These are phyloP conservation scores for Felis chaus DNA, from an alignment of 2,113 vertebrate species.

Conservation along the genomic window DNA sequence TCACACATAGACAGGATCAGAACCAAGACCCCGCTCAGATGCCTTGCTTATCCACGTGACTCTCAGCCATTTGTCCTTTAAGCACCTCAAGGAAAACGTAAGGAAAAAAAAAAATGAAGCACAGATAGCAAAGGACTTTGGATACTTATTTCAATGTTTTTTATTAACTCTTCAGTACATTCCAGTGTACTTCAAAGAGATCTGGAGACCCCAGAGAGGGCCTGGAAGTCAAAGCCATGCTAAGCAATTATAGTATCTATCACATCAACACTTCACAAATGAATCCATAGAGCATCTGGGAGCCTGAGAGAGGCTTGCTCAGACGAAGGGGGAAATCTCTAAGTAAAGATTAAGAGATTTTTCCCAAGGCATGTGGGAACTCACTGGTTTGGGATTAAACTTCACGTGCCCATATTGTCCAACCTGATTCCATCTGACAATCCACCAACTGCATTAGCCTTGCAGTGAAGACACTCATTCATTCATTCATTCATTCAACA, in stretches of 20 bases:
- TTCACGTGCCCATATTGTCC: neutral
- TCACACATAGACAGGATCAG: neutral
- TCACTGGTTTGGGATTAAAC: neutral
- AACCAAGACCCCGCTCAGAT: neutral
- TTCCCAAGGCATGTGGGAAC: neutral
- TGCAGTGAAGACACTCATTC: neutral
- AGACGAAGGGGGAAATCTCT: neutral
- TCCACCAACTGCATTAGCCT: neutral
- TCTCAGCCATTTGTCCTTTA: neutral
- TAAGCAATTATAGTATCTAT: neutral
- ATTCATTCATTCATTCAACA: neutral
- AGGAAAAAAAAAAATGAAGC: neutral
- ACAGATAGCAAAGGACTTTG: neutral
- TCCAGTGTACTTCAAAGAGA: neutral
- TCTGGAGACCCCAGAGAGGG: neutral
- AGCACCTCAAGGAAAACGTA: neutral
- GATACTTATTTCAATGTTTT: neutral
- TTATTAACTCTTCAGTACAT: neutral
- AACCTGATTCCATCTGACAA: neutral
- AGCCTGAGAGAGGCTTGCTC: neutral
- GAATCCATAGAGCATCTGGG: neutral
- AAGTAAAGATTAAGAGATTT: neutral
- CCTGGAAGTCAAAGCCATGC: neutral
- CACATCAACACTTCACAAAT: neutral
- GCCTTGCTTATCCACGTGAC: neutral